Evolutionary conservation across 1,140 invertebrate species (phyloP), one percentile per base, ranked within the genome.

Genomic region (Semibalanus balanoides): DNA sequence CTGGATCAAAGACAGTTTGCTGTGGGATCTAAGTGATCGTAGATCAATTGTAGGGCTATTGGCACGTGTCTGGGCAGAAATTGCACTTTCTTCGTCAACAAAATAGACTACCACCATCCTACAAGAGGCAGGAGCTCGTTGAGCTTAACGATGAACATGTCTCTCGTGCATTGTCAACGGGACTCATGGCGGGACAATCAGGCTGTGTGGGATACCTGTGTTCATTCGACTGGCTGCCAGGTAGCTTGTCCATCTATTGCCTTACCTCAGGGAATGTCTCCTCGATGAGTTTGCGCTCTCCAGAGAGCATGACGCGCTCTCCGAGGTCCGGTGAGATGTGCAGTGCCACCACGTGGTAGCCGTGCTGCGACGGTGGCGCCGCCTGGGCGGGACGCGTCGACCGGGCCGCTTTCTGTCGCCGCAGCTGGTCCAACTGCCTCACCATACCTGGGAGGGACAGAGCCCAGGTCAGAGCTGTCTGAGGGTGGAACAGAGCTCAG

Each of bases 261-360:
- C 89, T 91, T 25, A 93, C 92, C 83, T 96, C 93, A 0, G 94
- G 93, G 82, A 96, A 96, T 30, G 92, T 87, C 81, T 92, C 91
- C 82, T 93, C 91, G n/a, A 94, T 86, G 5, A 94, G 85, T 3
- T 87, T 86, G 31, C 92, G 86, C 78, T 93, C 92, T 0, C 92
- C 93, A 74, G 91, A 93, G 0, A 95, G 85, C 88, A 93, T 93
- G 51, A 95, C 92, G 74, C 93, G 83, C 81, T 95, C 93, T 0
- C 93, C 93, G 27, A 96, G 85, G 83, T 96, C 94, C 0, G 94
- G 94, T 80, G 90, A 93, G 72, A 95, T 90, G 84, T 94, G 93
- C 22, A 96, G 86, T 0, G 93, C 92, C 0, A 96, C 88, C 82
- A 93, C 94, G 81, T 95, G 91, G 83, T 90, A 92, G 77, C 84